Conservation (phyloP, 2,113 vertebrate species). For the Speoplatyrhinus poulsoni region DNA sequence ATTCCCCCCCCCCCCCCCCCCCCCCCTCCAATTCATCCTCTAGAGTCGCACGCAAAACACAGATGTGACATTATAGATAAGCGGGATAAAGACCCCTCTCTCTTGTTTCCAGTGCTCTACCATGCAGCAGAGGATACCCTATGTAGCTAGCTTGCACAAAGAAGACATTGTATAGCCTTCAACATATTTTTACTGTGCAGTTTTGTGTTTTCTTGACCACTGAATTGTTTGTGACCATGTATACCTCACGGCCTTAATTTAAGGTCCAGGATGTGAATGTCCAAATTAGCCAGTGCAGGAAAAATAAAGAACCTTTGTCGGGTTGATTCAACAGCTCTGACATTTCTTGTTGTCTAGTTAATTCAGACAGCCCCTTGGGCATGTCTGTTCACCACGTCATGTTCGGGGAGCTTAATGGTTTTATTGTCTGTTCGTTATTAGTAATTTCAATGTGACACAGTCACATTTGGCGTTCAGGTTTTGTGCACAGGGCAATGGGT, state of each 20-base stretch:
- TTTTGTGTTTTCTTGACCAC: neutral
- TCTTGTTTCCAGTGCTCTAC: neutral
- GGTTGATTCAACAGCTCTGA: neutral
- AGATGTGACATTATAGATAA: neutral
- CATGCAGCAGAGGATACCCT: too few relatives aligned
- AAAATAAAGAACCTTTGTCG: slow-evolving; percentile 19
- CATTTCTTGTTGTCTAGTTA: slow-evolving; percentile 20
- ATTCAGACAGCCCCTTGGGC: slow-evolving; percentile 8
- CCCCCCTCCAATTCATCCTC: slow-evolving; percentile 22
- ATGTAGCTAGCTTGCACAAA: too few relatives aligned
- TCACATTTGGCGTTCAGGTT: slow-evolving; percentile 1
- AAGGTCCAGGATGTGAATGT: slow-evolving; percentile 28
- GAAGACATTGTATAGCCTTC: too few relatives aligned
- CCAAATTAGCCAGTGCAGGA: neutral
- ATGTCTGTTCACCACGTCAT: slow-evolving; percentile 13
- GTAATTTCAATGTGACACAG: neutral
- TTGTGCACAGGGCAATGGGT: neutral
- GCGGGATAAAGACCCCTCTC: neutral
- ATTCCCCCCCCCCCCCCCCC: neutral
- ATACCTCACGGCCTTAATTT: slow-evolving; percentile 6
- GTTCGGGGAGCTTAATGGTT: slow-evolving; percentile 4
- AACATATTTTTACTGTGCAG: too few relatives aligned
- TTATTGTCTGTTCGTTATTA: neutral
- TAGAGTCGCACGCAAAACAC: neutral
- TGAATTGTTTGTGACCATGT: neutral